Evolutionary conservation across 1,140 invertebrate genomes (phyloP).

Genomic region (Probaryconus sp.): DNA sequence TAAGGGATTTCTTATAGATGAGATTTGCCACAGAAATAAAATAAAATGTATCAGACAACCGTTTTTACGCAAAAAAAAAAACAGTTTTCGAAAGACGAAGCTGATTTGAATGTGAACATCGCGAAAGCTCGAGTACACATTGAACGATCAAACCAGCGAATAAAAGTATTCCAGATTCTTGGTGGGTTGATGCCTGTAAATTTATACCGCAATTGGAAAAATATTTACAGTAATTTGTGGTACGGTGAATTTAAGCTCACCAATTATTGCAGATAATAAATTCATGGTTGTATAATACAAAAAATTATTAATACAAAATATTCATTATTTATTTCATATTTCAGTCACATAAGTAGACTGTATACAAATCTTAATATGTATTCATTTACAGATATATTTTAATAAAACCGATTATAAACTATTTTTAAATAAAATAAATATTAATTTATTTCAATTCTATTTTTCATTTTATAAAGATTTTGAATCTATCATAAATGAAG

Average conservation of each 20-base stretch:
- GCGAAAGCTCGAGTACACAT: slow-evolving; percentile 47
- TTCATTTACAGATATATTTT: no score
- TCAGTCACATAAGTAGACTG: no score
- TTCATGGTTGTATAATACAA: no score
- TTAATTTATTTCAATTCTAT: not conserved
- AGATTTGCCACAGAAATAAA: slow-evolving; percentile 42
- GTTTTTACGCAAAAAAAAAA: slow-evolving; percentile 53
- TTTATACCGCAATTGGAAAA: slow-evolving; percentile 24
- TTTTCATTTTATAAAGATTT: no score
- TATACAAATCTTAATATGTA: no score
- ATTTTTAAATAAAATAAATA: no score
- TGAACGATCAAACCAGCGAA: slow-evolving; percentile 46
- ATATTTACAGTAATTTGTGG: slow-evolving; percentile 59
- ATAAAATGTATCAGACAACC: slow-evolving; percentile 49
- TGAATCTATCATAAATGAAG: no score
- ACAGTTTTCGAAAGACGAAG: slow-evolving; percentile 52
- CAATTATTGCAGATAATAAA: slow-evolving; percentile 24
- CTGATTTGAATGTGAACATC: slow-evolving; percentile 48
- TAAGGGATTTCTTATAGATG: slow-evolving; percentile 60
- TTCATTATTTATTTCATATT: no score
- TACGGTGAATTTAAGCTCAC: slow-evolving; percentile 22
- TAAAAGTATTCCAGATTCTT: slow-evolving; percentile 39
- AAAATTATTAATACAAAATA: no score
- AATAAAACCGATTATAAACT: no score
- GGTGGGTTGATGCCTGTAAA: slow-evolving; percentile 24